Conservation (phyloP, 2,797 vertebrate genomes). For the Artibeus jamaicensis region DNA sequence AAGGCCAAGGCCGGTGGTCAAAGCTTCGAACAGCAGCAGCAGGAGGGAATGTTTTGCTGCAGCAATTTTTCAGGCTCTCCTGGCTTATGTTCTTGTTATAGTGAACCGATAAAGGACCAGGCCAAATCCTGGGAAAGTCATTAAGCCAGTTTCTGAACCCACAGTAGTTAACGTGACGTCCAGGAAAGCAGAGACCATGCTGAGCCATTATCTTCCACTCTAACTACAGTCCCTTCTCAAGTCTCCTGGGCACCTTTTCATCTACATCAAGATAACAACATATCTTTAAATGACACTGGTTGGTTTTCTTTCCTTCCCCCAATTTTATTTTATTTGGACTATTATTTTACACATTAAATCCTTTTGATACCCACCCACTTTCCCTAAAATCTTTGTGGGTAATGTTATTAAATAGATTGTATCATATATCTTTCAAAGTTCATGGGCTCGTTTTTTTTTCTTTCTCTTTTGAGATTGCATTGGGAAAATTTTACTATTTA, state of each 20-base stretch:
- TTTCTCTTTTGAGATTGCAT: not conserved
- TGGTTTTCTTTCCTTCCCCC: not conserved
- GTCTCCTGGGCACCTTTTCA: not conserved
- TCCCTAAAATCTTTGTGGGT: not conserved
- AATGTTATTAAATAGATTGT: not conserved
- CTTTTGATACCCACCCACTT: not conserved
- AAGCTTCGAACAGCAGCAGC: not conserved
- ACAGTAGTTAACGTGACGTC: slow-evolving; percentile 50
- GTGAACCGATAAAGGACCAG: slow-evolving; percentile 68
- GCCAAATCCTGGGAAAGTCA: slow-evolving; percentile 64
- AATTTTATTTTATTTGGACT: not conserved
- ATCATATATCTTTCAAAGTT: not conserved
- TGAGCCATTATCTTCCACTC: slow-evolving; percentile 10
- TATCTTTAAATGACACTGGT: not conserved
- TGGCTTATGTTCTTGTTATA: slow-evolving; percentile 41
- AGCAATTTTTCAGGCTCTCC: slow-evolving; percentile 65
- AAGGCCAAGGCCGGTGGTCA: not conserved
- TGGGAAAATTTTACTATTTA: not conserved
- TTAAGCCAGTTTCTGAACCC: slow-evolving; percentile 67
- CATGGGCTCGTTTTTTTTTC: not conserved
- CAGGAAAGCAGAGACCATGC: not conserved
- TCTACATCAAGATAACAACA: not conserved
- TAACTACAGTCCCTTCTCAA: not conserved
- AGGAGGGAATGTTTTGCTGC: slow-evolving; percentile 1
- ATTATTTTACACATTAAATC: not conserved